These are phyloP conservation scores for Elegia similella DNA, from an alignment of 2,888 invertebrate genomes.

Conservation along the genomic window DNA sequence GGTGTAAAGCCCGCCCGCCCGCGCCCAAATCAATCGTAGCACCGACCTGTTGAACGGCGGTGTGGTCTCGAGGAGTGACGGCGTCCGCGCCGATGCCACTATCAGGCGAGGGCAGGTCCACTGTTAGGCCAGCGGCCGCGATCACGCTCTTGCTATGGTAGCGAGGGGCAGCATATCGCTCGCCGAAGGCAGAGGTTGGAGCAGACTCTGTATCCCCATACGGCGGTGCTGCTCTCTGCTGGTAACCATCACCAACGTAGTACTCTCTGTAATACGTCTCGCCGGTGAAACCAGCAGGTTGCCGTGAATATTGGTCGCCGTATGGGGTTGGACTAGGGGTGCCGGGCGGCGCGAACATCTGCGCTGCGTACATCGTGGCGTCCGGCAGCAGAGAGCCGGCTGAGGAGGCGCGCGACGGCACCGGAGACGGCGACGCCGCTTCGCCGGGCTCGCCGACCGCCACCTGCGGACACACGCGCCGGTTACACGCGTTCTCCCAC, in stretches of 20 bases:
- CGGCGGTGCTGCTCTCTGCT: conserved; percentile 81
- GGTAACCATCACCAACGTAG: conserved; percentile 84
- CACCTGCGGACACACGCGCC: conserved; percentile 84
- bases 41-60: conserved; percentile 93
- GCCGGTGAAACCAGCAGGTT: conserved; percentile 83
- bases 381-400: conserved; percentile 82
- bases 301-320: conserved; percentile 73
- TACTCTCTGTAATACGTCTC: conserved; percentile 92
- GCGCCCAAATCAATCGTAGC: conserved; percentile 52
- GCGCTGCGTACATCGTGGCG: conserved; percentile 85
- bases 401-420: conserved; percentile 83
- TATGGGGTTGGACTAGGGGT: conserved; percentile 85
- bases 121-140: conserved; percentile 91
- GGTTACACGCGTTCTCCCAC: conserved; percentile 85
- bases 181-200: conserved; percentile 84
- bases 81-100: conserved; percentile 97
- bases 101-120: conserved; percentile 97
- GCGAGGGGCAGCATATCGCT: conserved; percentile 85
- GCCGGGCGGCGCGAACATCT: conserved; percentile 86
- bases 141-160: conserved; percentile 88
- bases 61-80: conserved; percentile 94
- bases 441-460: conserved; percentile 79
- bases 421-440: conserved; percentile 84
- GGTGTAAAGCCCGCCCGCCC: conserved; percentile 66
- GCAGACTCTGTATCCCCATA: conserved; percentile 82